These are phyloP conservation scores for Typhlomys cinereus DNA, from an alignment of 2,113 vertebrate genomes.

Conservation along the genomic window DNA sequence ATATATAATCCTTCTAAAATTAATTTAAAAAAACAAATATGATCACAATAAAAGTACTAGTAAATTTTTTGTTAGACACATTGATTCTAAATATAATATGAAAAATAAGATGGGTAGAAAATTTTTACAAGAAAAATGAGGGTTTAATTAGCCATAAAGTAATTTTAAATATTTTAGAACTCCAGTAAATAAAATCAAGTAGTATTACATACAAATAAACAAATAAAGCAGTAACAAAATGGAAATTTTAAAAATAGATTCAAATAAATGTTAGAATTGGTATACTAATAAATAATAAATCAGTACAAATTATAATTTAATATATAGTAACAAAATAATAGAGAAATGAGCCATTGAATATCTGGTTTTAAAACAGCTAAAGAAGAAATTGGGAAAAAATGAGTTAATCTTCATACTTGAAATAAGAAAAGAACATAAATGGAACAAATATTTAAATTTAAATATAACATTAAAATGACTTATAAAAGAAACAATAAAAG, in stretches of 20 bases:
- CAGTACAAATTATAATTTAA: background rate
- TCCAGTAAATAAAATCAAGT: conserved; percentile 15
- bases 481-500: conserved; percentile 27
- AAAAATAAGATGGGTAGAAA: conserved; percentile 8
- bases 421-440: background rate
- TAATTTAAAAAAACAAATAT: conserved; percentile 12
- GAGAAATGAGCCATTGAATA: background rate
- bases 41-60: background rate
- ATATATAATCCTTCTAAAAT: conserved; percentile 8
- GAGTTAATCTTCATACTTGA: conserved; percentile 17
- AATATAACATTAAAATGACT: background rate
- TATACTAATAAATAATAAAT: too few species aligned
- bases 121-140: conserved; percentile 37
- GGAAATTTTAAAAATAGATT: conserved; percentile 15
- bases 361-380: conserved; percentile 45
- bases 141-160: background rate
- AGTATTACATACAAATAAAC: background rate
- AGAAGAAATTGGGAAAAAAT: background rate
- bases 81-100: conserved; percentile 19
- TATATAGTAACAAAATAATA: background rate
- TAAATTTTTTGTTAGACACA: conserved; percentile 12
- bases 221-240: background rate
- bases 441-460: conserved; percentile 4
- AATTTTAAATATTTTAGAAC: conserved; percentile 41
- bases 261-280: too few species aligned